Conservation (phyloP, 2,888 invertebrate genomes). For the Seira sanloemensis region DNA sequence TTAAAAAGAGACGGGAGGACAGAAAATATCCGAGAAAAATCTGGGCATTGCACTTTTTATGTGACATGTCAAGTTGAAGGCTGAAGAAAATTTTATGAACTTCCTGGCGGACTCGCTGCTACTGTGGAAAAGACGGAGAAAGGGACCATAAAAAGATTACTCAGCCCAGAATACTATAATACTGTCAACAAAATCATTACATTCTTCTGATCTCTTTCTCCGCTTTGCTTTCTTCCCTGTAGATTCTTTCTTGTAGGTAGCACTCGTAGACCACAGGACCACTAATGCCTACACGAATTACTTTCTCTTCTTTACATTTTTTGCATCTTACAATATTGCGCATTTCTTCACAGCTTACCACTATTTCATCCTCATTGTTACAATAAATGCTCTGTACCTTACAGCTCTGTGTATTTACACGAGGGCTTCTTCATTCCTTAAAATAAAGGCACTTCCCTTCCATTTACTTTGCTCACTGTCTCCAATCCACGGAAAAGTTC, state of each 20-base stretch:
- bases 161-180: not conserved
- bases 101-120: conserved; percentile 3
- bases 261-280: not conserved
- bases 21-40: conserved; percentile 20
- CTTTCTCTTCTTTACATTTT: not conserved
- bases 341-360: not conserved
- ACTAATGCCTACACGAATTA: not conserved
- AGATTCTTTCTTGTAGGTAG: conserved; percentile 26
- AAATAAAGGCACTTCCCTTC: conserved; percentile 6
- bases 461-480: not conserved
- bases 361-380: not conserved
- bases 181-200: conserved; percentile 59
- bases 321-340: conserved; percentile 50
- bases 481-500: conserved; percentile 24
- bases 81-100: conserved; percentile 37
- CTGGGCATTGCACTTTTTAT: conserved; percentile 33
- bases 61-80: conserved; percentile 20
- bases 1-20: conserved; percentile 8
- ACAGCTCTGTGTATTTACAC: not conserved
- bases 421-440: conserved; percentile 14
- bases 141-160: not conserved
- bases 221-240: no score
- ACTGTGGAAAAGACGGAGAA: conserved; percentile 7
- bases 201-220: conserved; percentile 31
- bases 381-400: not conserved